Percentiles rank a stretch among this genome's conserved stretches.
Conservation (phyloP, 2,797 vertebrate genomes). For the Ctenopoma multispine region DNA sequence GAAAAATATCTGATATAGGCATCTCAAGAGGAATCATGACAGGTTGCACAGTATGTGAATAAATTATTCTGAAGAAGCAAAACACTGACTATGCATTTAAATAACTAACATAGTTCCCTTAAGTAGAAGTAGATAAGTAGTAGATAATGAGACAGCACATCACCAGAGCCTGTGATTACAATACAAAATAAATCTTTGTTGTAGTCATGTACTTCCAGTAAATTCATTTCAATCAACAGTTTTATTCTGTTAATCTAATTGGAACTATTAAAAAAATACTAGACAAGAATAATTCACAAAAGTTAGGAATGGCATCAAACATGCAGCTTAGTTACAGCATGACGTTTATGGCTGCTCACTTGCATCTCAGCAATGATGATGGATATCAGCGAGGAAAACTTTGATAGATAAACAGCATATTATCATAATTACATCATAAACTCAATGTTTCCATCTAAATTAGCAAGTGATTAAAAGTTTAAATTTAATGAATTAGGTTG, state of each 20-base stretch:
- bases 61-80: constrained; percentile 30
- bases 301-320: not conserved
- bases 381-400: not conserved
- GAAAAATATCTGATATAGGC: constrained; percentile 3
- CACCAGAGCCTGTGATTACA: not conserved
- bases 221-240: not conserved
- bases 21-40: constrained; percentile 28
- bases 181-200: not conserved
- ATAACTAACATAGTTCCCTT: not conserved
- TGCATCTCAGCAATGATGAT: not conserved
- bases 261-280: not conserved
- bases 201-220: not conserved
- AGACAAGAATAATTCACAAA: not conserved
- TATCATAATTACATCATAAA: constrained; percentile 25
- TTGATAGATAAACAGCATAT: not conserved
- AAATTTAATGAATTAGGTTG: not conserved
- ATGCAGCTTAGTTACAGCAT: not conserved
- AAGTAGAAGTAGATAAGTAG: not conserved
- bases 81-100: constrained; percentile 1
- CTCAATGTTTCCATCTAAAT: constrained; percentile 11
- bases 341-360: not conserved
- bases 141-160: not conserved
- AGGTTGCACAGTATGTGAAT: constrained; percentile 26
- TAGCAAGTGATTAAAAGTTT: not conserved
- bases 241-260: constrained; percentile 1